Evolutionary conservation across 92 coral and sea anemone genomes (phyloP).

Genomic region (Epizoanthus rinbou): DNA sequence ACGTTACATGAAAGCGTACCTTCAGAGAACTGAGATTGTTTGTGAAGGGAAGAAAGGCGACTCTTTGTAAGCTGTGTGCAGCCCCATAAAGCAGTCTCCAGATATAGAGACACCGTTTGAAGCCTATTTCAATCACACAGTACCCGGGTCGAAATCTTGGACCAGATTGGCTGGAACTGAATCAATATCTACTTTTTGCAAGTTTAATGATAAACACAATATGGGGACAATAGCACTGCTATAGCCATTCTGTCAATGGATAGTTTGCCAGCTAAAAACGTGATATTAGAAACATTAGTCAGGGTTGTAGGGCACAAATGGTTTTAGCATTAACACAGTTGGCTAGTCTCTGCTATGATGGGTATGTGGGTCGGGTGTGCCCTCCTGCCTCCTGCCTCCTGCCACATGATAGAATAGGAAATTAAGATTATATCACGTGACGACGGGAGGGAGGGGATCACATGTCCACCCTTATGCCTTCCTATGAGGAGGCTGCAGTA

Average conservation of each 20-base stretch:
- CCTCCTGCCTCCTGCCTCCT: too few relatives aligned
- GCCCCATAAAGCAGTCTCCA: constrained; percentile 63
- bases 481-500: too few relatives aligned
- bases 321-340: neutral
- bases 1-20: constrained; percentile 40
- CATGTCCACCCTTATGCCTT: too few relatives aligned
- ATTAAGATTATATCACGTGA: too few relatives aligned
- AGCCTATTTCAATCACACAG: constrained; percentile 56
- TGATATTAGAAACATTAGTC: neutral
- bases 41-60: constrained; percentile 56
- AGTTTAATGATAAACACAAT: constrained; percentile 22
- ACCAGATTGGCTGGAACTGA: constrained; percentile 60
- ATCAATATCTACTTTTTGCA: constrained; percentile 48
- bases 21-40: constrained; percentile 44
- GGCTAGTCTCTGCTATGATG: neutral
- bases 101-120: constrained; percentile 65
- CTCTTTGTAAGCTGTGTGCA: constrained; percentile 55
- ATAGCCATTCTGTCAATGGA: constrained; percentile 18
- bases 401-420: too few relatives aligned
- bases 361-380: neutral
- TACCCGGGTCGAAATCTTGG: constrained; percentile 56
- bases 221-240: constrained; percentile 8
- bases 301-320: neutral
- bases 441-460: too few relatives aligned
- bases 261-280: neutral